phyloP scores from a whole-genome alignment of 2,797 vertebrate species.

The Macrochelys suwanniensis region DNA sequence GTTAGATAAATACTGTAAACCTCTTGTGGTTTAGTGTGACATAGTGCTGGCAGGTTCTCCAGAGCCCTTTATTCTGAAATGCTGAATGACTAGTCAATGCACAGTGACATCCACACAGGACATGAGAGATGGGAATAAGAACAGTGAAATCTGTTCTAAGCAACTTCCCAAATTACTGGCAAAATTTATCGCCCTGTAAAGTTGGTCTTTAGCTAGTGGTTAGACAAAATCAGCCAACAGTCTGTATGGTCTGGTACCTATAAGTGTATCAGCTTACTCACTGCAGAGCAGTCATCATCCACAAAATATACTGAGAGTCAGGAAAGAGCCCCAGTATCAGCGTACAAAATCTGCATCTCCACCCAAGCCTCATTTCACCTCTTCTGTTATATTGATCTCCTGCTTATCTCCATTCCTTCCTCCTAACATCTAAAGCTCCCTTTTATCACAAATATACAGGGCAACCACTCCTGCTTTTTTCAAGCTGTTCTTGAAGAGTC shows the following conservation, averaged over 20 bases:
- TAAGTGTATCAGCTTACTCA: neutral
- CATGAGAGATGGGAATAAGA: neutral
- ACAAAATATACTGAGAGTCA: neutral
- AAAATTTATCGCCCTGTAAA: neutral
- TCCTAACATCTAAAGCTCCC: neutral
- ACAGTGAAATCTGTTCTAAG: neutral
- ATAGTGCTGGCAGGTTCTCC: neutral
- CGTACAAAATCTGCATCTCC: neutral
- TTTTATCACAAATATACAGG: neutral
- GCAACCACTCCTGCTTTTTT: neutral
- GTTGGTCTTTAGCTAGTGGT: neutral
- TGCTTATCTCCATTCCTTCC: neutral
- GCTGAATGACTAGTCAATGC: neutral
- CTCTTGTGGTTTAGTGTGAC: neutral
- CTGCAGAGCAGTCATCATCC: neutral
- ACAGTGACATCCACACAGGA: neutral
- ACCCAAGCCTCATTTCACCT: neutral
- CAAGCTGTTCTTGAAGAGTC: neutral
- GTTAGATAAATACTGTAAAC: neutral
- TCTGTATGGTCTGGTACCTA: neutral
- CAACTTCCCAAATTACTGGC: neutral
- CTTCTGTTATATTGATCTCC: neutral
- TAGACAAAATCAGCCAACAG: neutral
- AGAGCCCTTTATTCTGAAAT: conserved; percentile 10
- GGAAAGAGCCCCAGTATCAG: conserved; percentile 30